These are phyloP conservation scores for Drosophila rufa DNA, from an alignment of 1,140 invertebrate genomes.

Conservation along the genomic window DNA sequence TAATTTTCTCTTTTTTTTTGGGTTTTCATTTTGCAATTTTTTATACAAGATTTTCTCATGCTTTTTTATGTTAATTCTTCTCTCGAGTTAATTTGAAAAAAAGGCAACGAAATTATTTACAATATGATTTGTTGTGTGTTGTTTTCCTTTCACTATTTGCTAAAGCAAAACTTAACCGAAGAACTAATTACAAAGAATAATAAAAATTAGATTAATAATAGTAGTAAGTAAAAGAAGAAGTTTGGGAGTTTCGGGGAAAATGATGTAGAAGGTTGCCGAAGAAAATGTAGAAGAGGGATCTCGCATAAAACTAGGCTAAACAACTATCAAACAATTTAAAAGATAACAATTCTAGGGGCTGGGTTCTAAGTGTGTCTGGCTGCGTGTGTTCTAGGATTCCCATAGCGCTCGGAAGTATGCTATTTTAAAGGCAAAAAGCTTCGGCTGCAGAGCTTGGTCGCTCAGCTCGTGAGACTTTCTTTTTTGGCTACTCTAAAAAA, in stretches of 20 bases:
- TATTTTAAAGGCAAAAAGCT: conserved; percentile 48
- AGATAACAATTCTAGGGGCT: conserved; percentile 52
- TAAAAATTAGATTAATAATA: conserved; percentile 20
- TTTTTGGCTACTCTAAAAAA: conserved; percentile 70
- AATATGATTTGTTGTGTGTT: conserved; percentile 61
- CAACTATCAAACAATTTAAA: conserved; percentile 62
- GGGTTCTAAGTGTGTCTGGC: conserved; percentile 16
- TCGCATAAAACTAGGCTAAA: conserved; percentile 48
- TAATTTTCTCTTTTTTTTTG: conserved; percentile 31
- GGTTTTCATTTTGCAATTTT: conserved; percentile 62
- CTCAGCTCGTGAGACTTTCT: conserved; percentile 27
- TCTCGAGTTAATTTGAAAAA: conserved; percentile 61
- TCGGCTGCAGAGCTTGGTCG: conserved; percentile 26
- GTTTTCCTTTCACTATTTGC: conserved; percentile 31
- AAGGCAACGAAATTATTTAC: conserved; percentile 78
- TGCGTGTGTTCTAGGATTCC: conserved; percentile 21
- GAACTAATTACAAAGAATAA: conserved; percentile 55
- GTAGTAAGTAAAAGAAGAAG: conserved; percentile 22
- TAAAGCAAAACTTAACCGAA: conserved; percentile 40
- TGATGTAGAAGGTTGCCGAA: conserved; percentile 9
- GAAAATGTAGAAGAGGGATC: conserved; percentile 18
- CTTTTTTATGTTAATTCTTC: conserved; percentile 43
- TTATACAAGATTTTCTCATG: conserved; percentile 51
- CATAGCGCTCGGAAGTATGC: conserved; percentile 48
- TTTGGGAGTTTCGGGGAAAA: conserved; percentile 8